Percentiles rank a stretch among this genome's conserved stretches.
Conservation (phyloP, 2,113 vertebrate species). For the Anthoscopus minutus region DNA sequence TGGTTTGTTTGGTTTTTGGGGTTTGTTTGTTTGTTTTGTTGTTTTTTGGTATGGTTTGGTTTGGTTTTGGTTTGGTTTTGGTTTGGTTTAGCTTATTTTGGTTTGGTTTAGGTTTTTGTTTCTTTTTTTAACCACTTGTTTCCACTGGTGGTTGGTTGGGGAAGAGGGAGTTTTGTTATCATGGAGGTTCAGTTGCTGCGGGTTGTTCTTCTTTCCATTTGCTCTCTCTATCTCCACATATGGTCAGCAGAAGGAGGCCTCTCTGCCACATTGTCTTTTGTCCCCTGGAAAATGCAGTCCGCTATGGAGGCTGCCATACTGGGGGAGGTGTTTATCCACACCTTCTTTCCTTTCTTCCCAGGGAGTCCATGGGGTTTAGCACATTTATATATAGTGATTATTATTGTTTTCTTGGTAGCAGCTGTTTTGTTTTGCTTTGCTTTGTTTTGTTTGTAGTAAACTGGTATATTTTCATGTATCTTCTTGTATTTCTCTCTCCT, state of each 20-base stretch:
- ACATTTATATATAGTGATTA: neutral
- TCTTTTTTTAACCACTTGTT: neutral
- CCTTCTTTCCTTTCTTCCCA: neutral
- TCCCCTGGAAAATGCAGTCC: neutral
- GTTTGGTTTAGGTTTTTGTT: no score
- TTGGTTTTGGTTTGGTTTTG: no score
- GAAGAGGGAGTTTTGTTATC: neutral
- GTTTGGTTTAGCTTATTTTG: no score
- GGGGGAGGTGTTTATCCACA: neutral
- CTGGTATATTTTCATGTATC: neutral
- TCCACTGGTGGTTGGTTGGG: neutral
- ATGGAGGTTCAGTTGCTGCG: neutral
- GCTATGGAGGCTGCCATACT: no score
- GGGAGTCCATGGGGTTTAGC: neutral
- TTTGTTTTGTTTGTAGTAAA: no score
- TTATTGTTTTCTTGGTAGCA: neutral
- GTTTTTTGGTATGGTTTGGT: no score
- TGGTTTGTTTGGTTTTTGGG: no score
- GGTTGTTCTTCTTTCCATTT: neutral
- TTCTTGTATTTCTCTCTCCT: neutral
- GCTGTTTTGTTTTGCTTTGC: neutral
- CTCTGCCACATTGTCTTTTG: no score
- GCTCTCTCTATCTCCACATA: no score
- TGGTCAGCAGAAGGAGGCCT: neutral
- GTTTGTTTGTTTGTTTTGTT: neutral